Conservation (phyloP, 2,113 vertebrate species). For the Syrmaticus mikado region DNA sequence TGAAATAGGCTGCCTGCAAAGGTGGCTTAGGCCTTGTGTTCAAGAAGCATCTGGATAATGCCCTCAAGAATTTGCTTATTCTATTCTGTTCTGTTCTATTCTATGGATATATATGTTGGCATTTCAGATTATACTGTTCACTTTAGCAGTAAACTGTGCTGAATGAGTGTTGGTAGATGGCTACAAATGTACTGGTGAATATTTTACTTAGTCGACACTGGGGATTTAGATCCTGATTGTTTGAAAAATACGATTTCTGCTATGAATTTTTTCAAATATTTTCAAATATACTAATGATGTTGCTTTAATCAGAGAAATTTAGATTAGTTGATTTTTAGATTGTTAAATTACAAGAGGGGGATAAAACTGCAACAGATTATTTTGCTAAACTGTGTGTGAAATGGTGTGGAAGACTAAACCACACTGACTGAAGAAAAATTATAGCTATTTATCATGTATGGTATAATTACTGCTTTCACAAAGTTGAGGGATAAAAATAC, state of each 20-base stretch:
- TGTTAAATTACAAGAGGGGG: background rate
- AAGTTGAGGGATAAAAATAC: background rate
- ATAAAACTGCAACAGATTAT: background rate
- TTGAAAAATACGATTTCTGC: background rate
- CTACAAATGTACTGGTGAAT: slow-evolving; percentile 26
- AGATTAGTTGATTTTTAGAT: slow-evolving; percentile 14
- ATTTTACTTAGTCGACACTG: slow-evolving; percentile 1
- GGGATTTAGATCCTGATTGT: slow-evolving; percentile 11
- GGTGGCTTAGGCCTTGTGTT: background rate
- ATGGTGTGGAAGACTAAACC: background rate
- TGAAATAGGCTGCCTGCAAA: background rate
- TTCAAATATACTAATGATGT: background rate
- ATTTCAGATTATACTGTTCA: background rate
- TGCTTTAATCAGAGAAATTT: background rate
- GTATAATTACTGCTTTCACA: background rate
- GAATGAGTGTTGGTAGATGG: background rate
- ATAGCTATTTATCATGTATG: background rate
- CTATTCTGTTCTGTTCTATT: background rate
- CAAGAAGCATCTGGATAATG: background rate
- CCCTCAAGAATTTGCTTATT: background rate
- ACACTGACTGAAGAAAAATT: background rate
- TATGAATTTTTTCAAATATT: background rate
- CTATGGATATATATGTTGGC: background rate
- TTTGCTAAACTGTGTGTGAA: background rate
- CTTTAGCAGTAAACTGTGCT: background rate